Conservation (phyloP, 2,113 vertebrate genomes). For the Dicrurus megarhynchus region DNA sequence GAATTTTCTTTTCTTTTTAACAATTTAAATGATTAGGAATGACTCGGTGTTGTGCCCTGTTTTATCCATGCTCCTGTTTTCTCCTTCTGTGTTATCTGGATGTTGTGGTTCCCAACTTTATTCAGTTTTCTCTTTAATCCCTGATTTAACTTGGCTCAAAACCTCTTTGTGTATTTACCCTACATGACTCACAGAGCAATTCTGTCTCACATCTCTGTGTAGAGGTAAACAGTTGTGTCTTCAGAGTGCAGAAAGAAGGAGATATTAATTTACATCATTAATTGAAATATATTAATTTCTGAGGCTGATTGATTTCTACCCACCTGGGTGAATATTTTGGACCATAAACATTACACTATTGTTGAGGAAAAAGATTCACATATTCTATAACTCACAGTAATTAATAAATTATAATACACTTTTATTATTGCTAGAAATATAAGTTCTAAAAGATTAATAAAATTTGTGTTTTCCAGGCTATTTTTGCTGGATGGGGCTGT, state of each 20-base stretch:
- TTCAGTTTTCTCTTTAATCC: neutral
- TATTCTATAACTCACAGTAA: neutral
- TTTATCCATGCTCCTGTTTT: neutral
- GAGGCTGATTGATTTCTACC: neutral
- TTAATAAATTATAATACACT: neutral
- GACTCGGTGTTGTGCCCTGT: neutral
- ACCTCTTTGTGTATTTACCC: neutral
- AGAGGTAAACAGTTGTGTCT: neutral
- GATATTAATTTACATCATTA: neutral
- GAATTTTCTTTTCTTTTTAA: neutral
- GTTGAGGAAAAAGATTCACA: neutral
- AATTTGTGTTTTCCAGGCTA: neutral
- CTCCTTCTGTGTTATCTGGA: neutral
- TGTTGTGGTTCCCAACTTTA: neutral
- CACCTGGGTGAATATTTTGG: neutral
- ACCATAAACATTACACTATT: accelerated
- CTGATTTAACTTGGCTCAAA: neutral
- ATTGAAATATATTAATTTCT: neutral
- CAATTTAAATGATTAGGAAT: neutral
- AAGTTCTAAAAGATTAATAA: neutral
- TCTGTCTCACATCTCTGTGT: neutral
- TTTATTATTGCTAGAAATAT: neutral
- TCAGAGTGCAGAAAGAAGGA: neutral
- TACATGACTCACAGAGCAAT: neutral
- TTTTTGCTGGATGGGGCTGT: neutral